Conservation (phyloP, 2,797 vertebrate genomes). For the Yasuhikotakia modesta region DNA sequence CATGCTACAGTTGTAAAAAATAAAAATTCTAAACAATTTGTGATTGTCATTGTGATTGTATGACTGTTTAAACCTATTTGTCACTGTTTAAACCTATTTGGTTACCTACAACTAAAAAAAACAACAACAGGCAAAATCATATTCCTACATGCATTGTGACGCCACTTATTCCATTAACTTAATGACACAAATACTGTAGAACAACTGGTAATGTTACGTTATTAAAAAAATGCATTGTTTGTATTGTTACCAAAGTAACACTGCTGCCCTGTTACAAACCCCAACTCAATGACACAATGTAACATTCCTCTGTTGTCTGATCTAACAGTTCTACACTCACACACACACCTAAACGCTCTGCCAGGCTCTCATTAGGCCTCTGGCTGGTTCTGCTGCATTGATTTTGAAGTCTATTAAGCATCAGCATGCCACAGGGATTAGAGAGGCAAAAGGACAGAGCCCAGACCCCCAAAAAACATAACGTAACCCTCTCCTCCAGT, state of each 20-base stretch:
- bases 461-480: slow-evolving; percentile 13
- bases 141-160: too few relatives aligned
- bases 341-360: slow-evolving; percentile 10
- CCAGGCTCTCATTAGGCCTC: slow-evolving; percentile 65
- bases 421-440: slow-evolving; percentile 17
- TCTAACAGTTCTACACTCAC: not conserved
- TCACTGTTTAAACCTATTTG: too few relatives aligned
- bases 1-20: too few relatives aligned
- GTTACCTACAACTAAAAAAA: too few relatives aligned
- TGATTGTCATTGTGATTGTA: too few relatives aligned
- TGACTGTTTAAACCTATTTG: too few relatives aligned
- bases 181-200: not conserved
- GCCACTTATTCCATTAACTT: too few relatives aligned
- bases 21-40: too few relatives aligned
- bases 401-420: slow-evolving; percentile 33
- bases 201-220: not conserved
- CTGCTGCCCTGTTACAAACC: not conserved
- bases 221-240: too few relatives aligned
- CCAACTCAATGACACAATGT: not conserved
- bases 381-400: slow-evolving; percentile 38
- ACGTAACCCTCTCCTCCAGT: slow-evolving; percentile 16
- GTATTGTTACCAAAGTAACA: too few relatives aligned
- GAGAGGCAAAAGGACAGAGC: slow-evolving; percentile 33
- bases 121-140: too few relatives aligned
- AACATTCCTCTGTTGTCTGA: not conserved